Base-by-base conservation (phyloP, 2,113 vertebrate species). In the Paraplagusia blochii region DNA sequence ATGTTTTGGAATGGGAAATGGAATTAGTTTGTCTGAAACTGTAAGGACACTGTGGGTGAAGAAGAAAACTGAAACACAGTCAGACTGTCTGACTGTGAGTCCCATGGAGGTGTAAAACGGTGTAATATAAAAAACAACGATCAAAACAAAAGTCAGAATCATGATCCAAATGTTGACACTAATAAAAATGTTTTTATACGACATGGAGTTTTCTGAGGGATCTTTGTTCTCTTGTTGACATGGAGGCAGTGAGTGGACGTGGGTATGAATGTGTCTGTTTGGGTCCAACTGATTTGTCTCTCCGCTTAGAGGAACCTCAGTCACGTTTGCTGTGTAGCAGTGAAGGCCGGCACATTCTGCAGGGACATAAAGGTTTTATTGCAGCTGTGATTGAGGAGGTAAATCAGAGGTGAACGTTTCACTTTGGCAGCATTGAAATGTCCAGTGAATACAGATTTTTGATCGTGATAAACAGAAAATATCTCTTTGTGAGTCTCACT, bases 141-240 rank as follows among this genome's bases (percentile, higher is more conserved):
- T 11, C 17, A 51, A 51, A 40, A 69, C 62, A 44, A 61, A 46
- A 59, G 63, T 35, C 52, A 76, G 63, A 77, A 58, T 77, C 65
- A 52, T 87, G 79, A 83, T 87, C 58, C 77, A 71, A 88, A 88
- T 87, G 82, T 88, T 71, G 18, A 84, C 77, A 80, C 78, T 77
- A 88, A 84, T 87, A 88, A 90, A 89, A 77, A 71, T 63, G 54
- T 82, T 82, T 83, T 83, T 79, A 65, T 77, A 79, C 61, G 63
- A 82, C 53, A 45, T 12, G 9, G 35, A 44, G 47, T 63, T 62
- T 58, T 35, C 35, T 69, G 79, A 79, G 22, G 22, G 22, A n/a
- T 29, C 6, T 29, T 29, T 29, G 22, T 2, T 56, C 2, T 44
- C 47, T 76, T 72, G 8, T 63, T 29, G 22, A 29, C 40, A n/a